Evolutionary conservation across 1,140 invertebrate species (phyloP).

Genomic region (Zaprionus africanus): DNA sequence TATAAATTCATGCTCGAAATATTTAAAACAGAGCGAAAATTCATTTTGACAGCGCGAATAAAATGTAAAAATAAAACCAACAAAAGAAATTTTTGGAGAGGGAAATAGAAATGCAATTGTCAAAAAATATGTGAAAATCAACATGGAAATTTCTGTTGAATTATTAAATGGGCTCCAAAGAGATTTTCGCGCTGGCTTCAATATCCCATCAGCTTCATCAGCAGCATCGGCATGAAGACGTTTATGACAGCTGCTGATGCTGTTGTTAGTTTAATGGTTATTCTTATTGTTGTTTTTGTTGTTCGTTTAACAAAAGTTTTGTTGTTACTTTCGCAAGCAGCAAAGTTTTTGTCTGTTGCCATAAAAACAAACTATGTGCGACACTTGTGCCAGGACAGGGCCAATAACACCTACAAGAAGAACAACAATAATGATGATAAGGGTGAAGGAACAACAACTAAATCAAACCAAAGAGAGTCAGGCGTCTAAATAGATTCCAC

Average conservation of each 20-base stretch:
- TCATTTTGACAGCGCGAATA: slow-evolving; percentile 16
- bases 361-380: slow-evolving; percentile 43
- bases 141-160: slow-evolving; percentile 25
- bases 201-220: neutral
- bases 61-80: neutral
- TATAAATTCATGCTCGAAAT: slow-evolving; percentile 20
- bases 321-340: slow-evolving; percentile 14
- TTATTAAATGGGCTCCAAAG: slow-evolving; percentile 23
- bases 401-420: slow-evolving; percentile 27
- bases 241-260: slow-evolving; percentile 32
- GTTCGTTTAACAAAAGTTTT: neutral
- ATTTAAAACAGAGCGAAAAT: slow-evolving; percentile 17
- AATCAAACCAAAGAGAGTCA: slow-evolving; percentile 34
- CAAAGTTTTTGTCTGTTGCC: slow-evolving; percentile 28
- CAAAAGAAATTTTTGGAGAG: neutral
- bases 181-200: neutral
- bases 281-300: slow-evolving; percentile 23
- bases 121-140: slow-evolving; percentile 20
- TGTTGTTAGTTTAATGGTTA: slow-evolving; percentile 38
- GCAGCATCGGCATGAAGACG: slow-evolving; percentile 21
- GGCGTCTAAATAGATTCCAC: slow-evolving; percentile 42
- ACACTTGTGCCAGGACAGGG: slow-evolving; percentile 25
- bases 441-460: slow-evolving; percentile 9
- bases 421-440: neutral
- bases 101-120: slow-evolving; percentile 19